These are phyloP conservation scores for Orientallactaga bullata DNA, from an alignment of 2,113 vertebrate species.

Conservation along the genomic window DNA sequence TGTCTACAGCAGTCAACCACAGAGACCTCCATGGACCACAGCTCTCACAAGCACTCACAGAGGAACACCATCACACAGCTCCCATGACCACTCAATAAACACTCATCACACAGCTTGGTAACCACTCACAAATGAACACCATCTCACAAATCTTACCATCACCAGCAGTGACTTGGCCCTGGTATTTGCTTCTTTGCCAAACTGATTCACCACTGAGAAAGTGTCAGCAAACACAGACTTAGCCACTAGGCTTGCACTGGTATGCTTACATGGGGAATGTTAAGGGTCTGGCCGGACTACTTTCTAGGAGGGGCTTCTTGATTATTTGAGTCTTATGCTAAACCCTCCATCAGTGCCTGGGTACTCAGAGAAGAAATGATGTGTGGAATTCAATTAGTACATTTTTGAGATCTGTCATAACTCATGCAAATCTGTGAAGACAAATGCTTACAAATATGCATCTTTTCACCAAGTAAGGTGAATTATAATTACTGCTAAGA, in stretches of 20 bases:
- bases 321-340: background rate
- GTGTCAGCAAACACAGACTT: background rate
- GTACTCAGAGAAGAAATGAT: background rate
- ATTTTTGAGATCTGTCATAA: constrained; percentile 19
- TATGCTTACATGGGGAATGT: constrained; percentile 19
- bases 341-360: background rate
- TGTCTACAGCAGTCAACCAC: background rate
- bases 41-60: background rate
- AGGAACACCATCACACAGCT: too few species aligned
- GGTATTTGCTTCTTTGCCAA: background rate
- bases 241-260: constrained; percentile 14
- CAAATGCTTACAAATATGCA: constrained; percentile 14
- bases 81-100: background rate
- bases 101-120: background rate
- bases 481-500: constrained; percentile 43
- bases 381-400: constrained; percentile 29
- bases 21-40: background rate
- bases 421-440: background rate
- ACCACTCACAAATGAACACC: too few species aligned
- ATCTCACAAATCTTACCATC: background rate
- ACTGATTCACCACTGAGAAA: background rate
- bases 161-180: background rate
- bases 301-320: background rate
- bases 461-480: background rate
- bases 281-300: background rate